These are phyloP conservation scores for Tromatobia lineatoria DNA, from an alignment of 2,888 invertebrate species.

Conservation along the genomic window DNA sequence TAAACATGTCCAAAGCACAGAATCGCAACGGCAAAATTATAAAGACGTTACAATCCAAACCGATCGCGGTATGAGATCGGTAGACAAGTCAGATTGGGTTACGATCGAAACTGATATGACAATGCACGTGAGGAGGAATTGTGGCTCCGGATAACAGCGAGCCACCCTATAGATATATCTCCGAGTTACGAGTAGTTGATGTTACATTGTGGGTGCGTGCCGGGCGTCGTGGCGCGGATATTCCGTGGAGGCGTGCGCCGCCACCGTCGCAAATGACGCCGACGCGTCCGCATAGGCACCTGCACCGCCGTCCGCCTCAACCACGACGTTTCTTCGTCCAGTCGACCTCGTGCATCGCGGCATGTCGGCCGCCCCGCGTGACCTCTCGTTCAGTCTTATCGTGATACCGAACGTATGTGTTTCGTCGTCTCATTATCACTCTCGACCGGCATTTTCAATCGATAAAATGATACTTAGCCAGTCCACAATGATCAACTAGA, in stretches of 20 bases:
- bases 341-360: constrained; percentile 85
- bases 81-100: constrained; percentile 6
- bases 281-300: constrained; percentile 70
- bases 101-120: constrained; percentile 27
- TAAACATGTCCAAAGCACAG: no score
- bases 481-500: background rate
- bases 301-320: constrained; percentile 71
- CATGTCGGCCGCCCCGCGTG: constrained; percentile 82
- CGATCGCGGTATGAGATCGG: no score
- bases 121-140: constrained; percentile 18
- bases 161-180: constrained; percentile 5
- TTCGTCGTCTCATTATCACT: constrained; percentile 10
- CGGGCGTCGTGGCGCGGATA: constrained; percentile 57
- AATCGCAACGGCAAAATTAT: no score
- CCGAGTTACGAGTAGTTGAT: constrained; percentile 19
- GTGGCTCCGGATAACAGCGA: constrained; percentile 15
- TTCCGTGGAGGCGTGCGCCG: constrained; percentile 69
- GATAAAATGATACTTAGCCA: constrained; percentile 36
- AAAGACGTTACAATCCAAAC: background rate
- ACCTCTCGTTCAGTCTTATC: constrained; percentile 51
- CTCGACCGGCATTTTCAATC: background rate
- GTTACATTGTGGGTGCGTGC: constrained; percentile 48
- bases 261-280: constrained; percentile 69
- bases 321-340: constrained; percentile 77
- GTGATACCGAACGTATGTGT: constrained; percentile 49